These are phyloP conservation scores for Myotis pilosus DNA, from an alignment of 2,797 vertebrate species.

Conservation along the genomic window DNA sequence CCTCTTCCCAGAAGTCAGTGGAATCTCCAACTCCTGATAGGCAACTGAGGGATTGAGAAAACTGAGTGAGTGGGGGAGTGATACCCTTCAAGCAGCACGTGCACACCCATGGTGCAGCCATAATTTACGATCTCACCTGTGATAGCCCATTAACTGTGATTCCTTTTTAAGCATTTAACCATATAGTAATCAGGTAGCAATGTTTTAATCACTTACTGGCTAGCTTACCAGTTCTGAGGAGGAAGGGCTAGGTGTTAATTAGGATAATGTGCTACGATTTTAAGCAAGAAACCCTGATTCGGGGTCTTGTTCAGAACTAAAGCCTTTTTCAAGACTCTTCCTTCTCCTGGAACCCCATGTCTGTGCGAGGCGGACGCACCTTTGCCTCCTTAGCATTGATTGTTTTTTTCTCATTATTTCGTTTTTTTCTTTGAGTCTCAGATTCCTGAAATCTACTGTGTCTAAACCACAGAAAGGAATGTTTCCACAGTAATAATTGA, in stretches of 20 bases:
- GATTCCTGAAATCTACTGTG: background rate
- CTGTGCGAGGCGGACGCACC: background rate
- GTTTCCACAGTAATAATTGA: background rate
- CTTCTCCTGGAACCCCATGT: background rate
- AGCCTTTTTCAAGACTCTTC: background rate
- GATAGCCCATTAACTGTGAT: conserved; percentile 83
- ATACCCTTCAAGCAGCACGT: background rate
- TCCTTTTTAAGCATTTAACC: conserved; percentile 86
- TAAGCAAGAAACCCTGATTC: conserved; percentile 53
- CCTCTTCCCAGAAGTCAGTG: conserved; percentile 80
- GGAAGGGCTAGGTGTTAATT: conserved; percentile 88
- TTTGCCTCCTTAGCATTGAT: background rate
- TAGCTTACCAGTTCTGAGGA: conserved; percentile 88
- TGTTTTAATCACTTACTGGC: conserved; percentile 90
- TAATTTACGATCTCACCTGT: conserved; percentile 82
- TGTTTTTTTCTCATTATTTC: background rate
- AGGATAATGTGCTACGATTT: conserved; percentile 78
- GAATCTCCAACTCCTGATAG: conserved; percentile 89
- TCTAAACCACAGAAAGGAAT: background rate
- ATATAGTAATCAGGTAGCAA: conserved; percentile 89
- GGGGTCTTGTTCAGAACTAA: background rate
- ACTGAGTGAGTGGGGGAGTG: background rate
- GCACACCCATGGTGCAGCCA: conserved; percentile 63
- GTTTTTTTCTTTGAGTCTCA: background rate
- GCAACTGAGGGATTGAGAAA: background rate